Base-by-base conservation (phyloP, 2,797 vertebrate genomes). In the Poecilia velifera region DNA sequence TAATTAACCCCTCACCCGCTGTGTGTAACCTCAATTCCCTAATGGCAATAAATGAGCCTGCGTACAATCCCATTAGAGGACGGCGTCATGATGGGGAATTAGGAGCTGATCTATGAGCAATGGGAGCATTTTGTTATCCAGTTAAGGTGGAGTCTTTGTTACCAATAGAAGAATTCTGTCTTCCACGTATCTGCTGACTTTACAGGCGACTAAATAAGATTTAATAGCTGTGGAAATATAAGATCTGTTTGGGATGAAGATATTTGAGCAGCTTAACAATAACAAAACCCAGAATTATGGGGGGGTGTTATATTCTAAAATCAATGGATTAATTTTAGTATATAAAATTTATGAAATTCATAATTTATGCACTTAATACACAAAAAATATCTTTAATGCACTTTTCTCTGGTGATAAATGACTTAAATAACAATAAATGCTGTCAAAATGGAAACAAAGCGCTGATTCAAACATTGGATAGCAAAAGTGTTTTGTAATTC, bases 1-100 rank as follows among this genome's bases (percentile, higher is more conserved):
- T 97, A 97, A 98, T 98, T 98, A 98, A 98, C 97, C 97, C 96
- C 94, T 97, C 96, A 97, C 96, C 97, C 91, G 89, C 95, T 94
- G 93, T 53, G 86, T 96, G 95, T 94, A 87, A 90, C 91, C 86
- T 84, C 92, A 92, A 94, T 94, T 95, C 87, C 94, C 96, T 93
- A 95, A 94, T 95, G 94, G 95, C 96, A 93, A 95, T 96, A 96
- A 96, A 96, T 87, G 78, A 89, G 83, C 84, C 82, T 92, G 87
- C 93, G 93, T 94, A 93, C 91, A 94, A 96, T 95, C 96, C 96
- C 95, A 96, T 95, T 94, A 94, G 94, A 90, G 88, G 91, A 91
- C 92, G 87, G 93, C 94, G 93, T 91, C 96, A 93, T 94, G 94
- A 91, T 92, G 95, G 95, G 84, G 94, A 95, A 95, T 92, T 78